Percentiles rank a stretch among this genome's conserved stretches.
Evolutionary conservation across 1,140 invertebrate species (phyloP).

Genomic region (Neoseiulus cucumeris): DNA sequence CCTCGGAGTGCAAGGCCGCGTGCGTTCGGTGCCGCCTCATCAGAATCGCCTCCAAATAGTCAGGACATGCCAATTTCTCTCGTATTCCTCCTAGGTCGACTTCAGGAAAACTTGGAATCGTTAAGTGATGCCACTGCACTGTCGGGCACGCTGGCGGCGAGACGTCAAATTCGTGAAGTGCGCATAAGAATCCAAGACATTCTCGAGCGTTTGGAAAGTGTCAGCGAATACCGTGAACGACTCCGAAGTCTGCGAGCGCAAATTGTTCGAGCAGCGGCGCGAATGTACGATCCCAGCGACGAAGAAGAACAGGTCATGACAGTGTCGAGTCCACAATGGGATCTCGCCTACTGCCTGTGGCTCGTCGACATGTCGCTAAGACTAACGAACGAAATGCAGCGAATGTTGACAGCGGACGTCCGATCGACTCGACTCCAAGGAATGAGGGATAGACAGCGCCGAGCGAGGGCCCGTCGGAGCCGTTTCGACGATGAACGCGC

Average conservation of each 20-base stretch:
- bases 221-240: not conserved
- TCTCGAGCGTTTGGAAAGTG: conserved; percentile 6
- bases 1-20: no score
- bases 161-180: not conserved
- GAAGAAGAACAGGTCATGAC: not conserved
- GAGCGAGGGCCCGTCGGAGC: not conserved
- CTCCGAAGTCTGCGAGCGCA: not conserved
- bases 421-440: not conserved
- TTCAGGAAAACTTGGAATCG: not conserved
- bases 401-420: not conserved
- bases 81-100: not conserved
- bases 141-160: not conserved
- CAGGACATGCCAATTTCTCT: not conserved
- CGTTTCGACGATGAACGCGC: not conserved
- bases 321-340: not conserved
- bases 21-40: no score
- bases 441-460: not conserved
- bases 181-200: not conserved
- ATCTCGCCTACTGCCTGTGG: conserved; percentile 5
- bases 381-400: not conserved
- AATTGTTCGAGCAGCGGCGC: not conserved
- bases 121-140: not conserved
- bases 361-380: not conserved
- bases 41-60: no score
- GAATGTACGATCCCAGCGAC: not conserved